Evolutionary conservation across 2,888 invertebrate species (phyloP), one percentile per base, ranked within the genome.

Genomic region (Gandaritis pyraliata): DNA sequence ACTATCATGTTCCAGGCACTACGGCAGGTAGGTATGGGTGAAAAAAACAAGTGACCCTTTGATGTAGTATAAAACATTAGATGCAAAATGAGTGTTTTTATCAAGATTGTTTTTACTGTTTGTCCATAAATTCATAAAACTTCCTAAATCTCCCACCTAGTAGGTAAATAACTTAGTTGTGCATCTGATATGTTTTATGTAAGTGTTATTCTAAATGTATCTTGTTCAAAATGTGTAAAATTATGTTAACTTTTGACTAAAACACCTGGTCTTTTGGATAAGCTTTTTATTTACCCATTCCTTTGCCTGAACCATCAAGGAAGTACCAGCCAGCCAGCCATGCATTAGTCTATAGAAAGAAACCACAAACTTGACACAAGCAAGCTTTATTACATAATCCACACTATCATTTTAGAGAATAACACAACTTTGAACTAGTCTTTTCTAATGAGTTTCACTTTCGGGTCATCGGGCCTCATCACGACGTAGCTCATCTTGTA

Each of bases 381-480:
- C 61, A 74, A 74, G 64, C 63, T 90, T 83, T 85, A 90, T 86
- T 93, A 93, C 88, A 93, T 92, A 90, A 75, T 76, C 72, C 72
- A 72, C 65, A 72, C 79, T 80, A 76, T 55, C 55, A 71, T 68
- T 52, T 52, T 49, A 47, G 10, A 30, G 18, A 16, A 49, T 54
- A 23, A 51, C 49, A 62, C 11, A 18, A 53, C 38, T 13, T 61
- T 54, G 39, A 51, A 58, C 80, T 85, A 94, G 71, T 94, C 93
- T 73, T 92, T 93, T 61, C 87, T 92, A 45, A 95, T 93, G 76
- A 86, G 89, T 48, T 88, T 84, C 15, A 85, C 94, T 75, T 90
- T 90, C 1, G 95, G 95, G 77, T 96, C 95, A 72, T 95, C 95
- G 12, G 95, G 93, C 64, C 96, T 93, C 83, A 94, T 93, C 8